phyloP scores from a whole-genome alignment of 2,113 vertebrate genomes.

The Alces alces region DNA sequence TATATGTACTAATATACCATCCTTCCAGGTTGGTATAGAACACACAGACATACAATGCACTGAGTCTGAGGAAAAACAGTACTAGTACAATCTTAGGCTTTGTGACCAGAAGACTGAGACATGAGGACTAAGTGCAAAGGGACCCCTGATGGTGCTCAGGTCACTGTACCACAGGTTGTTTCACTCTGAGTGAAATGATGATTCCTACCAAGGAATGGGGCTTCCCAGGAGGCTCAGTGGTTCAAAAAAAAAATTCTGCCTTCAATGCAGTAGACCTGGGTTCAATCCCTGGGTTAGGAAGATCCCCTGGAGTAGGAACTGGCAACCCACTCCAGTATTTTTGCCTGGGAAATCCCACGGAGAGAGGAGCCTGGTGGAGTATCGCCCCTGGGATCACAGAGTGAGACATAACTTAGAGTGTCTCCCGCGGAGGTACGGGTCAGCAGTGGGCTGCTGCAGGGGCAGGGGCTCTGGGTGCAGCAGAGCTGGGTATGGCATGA shows the following conservation, averaged over 20 bases:
- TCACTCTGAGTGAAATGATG: not conserved
- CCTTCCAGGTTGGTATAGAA: not conserved
- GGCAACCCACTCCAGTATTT: not conserved
- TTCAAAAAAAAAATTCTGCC: not conserved
- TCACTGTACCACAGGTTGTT: not conserved
- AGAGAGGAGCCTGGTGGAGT: not conserved
- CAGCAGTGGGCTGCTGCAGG: too few species aligned
- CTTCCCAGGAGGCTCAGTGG: not conserved
- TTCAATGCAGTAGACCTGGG: not conserved
- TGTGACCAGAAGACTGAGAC: not conserved
- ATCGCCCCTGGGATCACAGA: not conserved
- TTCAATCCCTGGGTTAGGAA: not conserved
- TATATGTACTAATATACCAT: not conserved
- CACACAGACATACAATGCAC: accelerated
- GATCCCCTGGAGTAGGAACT: not conserved
- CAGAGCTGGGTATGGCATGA: too few species aligned
- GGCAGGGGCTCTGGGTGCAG: too few species aligned
- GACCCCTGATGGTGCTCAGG: not conserved
- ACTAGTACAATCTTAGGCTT: not conserved
- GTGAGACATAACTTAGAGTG: not conserved
- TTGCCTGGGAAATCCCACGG: not conserved
- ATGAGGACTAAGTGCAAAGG: not conserved
- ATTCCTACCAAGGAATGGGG: not conserved
- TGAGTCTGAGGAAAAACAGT: not conserved
- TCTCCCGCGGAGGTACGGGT: too few species aligned